Conservation (phyloP, 2,797 vertebrate genomes). For the Xiphorhynchus erythropygius region DNA sequence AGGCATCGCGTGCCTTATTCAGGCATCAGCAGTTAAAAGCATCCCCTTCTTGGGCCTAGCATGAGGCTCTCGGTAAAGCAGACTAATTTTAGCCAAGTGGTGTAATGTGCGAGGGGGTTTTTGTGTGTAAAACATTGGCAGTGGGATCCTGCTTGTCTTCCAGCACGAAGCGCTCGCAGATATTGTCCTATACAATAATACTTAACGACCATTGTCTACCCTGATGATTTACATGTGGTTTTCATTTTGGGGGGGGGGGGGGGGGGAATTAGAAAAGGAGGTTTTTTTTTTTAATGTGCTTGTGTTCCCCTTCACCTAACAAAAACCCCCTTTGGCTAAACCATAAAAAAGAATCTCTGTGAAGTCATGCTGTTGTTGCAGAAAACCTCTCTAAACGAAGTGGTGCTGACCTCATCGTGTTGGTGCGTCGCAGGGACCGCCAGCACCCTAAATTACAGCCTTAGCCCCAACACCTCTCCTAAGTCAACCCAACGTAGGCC, state of each 20-base stretch:
- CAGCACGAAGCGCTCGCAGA: background rate
- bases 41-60: constrained; percentile 31
- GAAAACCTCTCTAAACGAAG: constrained; percentile 20
- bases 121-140: constrained; percentile 55
- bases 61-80: background rate
- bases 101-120: constrained; percentile 5
- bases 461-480: constrained; percentile 29
- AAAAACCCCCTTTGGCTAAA: constrained; percentile 10
- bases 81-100: constrained; percentile 54
- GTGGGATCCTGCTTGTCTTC: constrained; percentile 38
- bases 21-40: constrained; percentile 8
- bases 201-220: constrained; percentile 24
- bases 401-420: constrained; percentile 39
- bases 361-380: constrained; percentile 27
- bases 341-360: constrained; percentile 37
- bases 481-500: constrained; percentile 32
- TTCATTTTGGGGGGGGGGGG: background rate
- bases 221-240: constrained; percentile 49
- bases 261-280: background rate
- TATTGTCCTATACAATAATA: constrained; percentile 46
- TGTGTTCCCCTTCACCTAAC: constrained; percentile 41
- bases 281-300: background rate
- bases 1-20: background rate
- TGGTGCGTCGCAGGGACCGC: background rate
- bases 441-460: constrained; percentile 14